A percentile compares a stretch with the other conserved stretches of the same genome.
Evolutionary conservation across 2,888 invertebrate species (phyloP).

Genomic region (Lasioglossum vierecki): DNA sequence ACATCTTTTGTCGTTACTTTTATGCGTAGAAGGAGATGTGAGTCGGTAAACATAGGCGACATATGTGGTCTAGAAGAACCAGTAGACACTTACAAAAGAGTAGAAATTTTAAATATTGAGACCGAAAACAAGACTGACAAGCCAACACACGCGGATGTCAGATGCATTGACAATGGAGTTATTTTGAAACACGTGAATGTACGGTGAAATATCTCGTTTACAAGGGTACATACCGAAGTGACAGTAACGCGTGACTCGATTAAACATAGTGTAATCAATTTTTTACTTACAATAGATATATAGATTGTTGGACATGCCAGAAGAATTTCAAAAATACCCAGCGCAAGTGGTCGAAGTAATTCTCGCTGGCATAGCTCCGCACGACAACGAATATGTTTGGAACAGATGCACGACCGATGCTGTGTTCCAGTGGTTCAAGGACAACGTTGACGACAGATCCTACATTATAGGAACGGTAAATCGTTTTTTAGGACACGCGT

Average conservation of each 20-base stretch:
- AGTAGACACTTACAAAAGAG: conserved; percentile 85
- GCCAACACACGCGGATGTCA: conserved; percentile 83
- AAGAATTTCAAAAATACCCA: conserved; percentile 80
- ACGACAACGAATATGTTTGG: conserved; percentile 86
- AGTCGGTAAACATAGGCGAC: conserved; percentile 84
- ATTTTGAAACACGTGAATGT: conserved; percentile 61
- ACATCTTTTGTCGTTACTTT: not conserved
- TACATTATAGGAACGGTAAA: conserved; percentile 78
- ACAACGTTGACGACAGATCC: conserved; percentile 73
- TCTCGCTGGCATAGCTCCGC: conserved; percentile 85
- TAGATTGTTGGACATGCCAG: conserved; percentile 83
- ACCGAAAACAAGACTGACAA: conserved; percentile 70
- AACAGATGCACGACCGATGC: conserved; percentile 83
- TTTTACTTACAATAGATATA: conserved; percentile 67
- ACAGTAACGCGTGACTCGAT: not conserved
- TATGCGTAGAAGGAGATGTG: conserved; percentile 58
- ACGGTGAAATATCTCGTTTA: conserved; percentile 8
- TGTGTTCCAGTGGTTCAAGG: conserved; percentile 81
- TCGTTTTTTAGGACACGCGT: not conserved
- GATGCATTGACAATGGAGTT: conserved; percentile 87
- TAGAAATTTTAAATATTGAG: conserved; percentile 85
- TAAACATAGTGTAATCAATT: not conserved
- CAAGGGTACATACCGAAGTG: not conserved
- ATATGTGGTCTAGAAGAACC: conserved; percentile 86
- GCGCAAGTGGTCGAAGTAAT: conserved; percentile 85